A percentile compares a stretch with the other conserved stretches of the same genome.
These are phyloP conservation scores for Loxodonta africana DNA, from an alignment of 2,113 vertebrate genomes.

Conservation along the genomic window DNA sequence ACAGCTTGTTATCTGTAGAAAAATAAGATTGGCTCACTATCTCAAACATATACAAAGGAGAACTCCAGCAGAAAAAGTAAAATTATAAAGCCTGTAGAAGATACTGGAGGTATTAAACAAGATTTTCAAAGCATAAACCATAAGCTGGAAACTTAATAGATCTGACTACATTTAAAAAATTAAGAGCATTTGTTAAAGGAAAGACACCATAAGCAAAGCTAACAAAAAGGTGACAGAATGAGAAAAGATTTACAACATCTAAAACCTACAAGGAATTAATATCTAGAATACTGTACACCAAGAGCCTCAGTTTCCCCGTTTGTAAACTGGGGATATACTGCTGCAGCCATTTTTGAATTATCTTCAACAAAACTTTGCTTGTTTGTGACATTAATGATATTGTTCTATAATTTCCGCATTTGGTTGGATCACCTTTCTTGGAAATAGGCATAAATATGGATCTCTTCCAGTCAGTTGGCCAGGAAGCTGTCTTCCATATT, in stretches of 20 bases:
- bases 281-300: neutral
- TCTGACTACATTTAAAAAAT: conserved; percentile 11
- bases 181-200: conserved; percentile 13
- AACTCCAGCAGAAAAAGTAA: neutral
- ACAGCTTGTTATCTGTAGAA: neutral
- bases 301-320: neutral
- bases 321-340: neutral
- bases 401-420: too few relatives aligned
- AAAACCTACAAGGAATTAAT: neutral
- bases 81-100: neutral
- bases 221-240: neutral
- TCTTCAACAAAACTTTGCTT: too few relatives aligned
- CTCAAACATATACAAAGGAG: neutral
- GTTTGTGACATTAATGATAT: too few relatives aligned
- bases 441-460: too few relatives aligned
- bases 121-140: neutral
- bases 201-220: neutral
- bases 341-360: too few relatives aligned
- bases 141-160: neutral
- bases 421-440: too few relatives aligned
- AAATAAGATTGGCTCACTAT: neutral
- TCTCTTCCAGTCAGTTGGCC: too few relatives aligned
- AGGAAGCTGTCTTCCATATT: too few relatives aligned
- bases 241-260: conserved; percentile 12
- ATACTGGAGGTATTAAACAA: neutral